Conservation (phyloP, 2,888 invertebrate species). For the Drosophila subsilvestris region DNA sequence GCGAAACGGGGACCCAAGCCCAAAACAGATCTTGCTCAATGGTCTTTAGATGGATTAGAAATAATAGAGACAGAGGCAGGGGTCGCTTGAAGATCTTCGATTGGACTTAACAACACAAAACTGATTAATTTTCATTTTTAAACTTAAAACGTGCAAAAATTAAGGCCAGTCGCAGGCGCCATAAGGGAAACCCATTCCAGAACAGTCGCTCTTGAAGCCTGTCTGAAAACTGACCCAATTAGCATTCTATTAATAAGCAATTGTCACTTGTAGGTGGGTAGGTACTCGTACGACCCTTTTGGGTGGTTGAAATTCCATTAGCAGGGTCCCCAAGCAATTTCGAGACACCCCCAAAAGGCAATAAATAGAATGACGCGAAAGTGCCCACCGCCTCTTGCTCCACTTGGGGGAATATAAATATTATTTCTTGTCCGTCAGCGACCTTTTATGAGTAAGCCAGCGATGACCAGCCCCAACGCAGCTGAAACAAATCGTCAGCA, state of each 20-base stretch:
- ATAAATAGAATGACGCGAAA: constrained; percentile 25
- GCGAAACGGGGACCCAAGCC: constrained; percentile 17
- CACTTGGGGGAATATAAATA: constrained; percentile 6
- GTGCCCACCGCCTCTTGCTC: background rate
- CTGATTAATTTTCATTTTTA: too few species aligned
- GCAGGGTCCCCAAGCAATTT: constrained; percentile 43
- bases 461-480: constrained; percentile 45
- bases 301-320: constrained; percentile 36
- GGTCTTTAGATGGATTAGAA: constrained; percentile 35
- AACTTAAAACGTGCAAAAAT: background rate
- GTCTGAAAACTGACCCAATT: constrained; percentile 31
- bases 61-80: constrained; percentile 3
- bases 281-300: too few species aligned
- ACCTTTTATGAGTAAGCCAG: constrained; percentile 33
- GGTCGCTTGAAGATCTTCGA: too few species aligned
- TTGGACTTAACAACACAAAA: too few species aligned
- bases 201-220: background rate
- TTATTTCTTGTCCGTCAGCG: constrained; percentile 2
- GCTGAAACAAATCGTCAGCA: constrained; percentile 45
- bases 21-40: constrained; percentile 34
- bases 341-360: constrained; percentile 29
- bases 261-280: constrained; percentile 21
- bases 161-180: background rate
- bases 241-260: constrained; percentile 43
- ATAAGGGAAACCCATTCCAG: background rate